Conservation (phyloP, 2,888 invertebrate species). For the Cheilosia impressa region DNA sequence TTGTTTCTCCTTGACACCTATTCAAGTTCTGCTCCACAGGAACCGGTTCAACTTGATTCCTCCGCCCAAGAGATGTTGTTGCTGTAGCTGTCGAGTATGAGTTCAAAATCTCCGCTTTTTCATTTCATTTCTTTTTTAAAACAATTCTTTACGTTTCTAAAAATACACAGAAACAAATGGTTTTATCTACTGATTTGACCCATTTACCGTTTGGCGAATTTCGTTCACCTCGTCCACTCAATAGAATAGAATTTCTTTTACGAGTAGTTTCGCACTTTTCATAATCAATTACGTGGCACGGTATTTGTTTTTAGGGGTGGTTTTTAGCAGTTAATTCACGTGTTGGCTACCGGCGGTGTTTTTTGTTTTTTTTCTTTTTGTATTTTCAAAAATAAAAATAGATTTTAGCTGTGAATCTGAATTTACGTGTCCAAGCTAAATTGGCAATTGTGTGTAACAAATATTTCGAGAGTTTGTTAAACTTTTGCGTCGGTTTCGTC, state of each 20-base stretch:
- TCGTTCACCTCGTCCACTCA: slow-evolving; percentile 32
- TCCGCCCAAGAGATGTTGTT: not conserved
- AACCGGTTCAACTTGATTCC: slow-evolving; percentile 74
- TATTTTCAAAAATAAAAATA: slow-evolving; percentile 20
- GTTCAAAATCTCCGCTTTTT: slow-evolving; percentile 19
- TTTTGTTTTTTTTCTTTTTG: not conserved
- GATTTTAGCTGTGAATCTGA: slow-evolving; percentile 18
- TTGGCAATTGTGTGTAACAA: slow-evolving; percentile 32
- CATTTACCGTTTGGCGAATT: slow-evolving; percentile 34
- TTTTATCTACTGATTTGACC: slow-evolving; percentile 57
- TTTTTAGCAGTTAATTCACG: not conserved
- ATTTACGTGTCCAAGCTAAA: slow-evolving; percentile 29
- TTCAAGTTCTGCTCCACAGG: slow-evolving; percentile 68
- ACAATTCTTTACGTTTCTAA: slow-evolving; percentile 40
- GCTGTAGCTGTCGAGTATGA: not conserved
- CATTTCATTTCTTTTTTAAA: slow-evolving; percentile 19
- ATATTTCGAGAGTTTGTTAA: slow-evolving; percentile 39
- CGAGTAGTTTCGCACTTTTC: not conserved
- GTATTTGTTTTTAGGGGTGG: not conserved
- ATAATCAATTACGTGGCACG: slow-evolving; percentile 11
- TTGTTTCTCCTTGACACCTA: slow-evolving; percentile 75
- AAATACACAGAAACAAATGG: slow-evolving; percentile 41
- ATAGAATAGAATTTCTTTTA: not conserved
- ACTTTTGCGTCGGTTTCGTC: slow-evolving; percentile 35
- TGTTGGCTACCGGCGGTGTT: not conserved